Evolutionary conservation across 2,113 vertebrate species (phyloP).

Genomic region (Lontra canadensis): DNA sequence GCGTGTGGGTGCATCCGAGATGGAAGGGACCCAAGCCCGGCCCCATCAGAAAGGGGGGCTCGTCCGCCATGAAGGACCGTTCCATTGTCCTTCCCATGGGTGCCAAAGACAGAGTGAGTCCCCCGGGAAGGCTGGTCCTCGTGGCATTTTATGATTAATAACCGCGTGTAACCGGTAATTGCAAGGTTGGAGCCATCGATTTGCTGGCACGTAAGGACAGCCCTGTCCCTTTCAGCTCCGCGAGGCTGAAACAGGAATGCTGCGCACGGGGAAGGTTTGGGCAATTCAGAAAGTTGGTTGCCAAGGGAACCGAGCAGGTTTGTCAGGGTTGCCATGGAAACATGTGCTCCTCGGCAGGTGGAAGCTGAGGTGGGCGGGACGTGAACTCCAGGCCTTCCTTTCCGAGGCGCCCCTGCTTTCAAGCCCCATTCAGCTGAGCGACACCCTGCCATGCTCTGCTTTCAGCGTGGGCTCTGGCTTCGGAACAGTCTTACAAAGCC

Average conservation of each 20-base stretch:
- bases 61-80: not conserved
- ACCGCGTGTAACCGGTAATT: not conserved
- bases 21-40: not conserved
- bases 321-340: not conserved
- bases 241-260: not conserved
- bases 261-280: not conserved
- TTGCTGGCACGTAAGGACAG: not conserved
- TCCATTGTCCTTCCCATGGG: not conserved
- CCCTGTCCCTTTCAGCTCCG: not conserved
- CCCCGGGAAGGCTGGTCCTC: not conserved
- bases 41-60: too few species aligned
- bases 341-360: not conserved
- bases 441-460: fast-evolving
- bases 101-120: not conserved
- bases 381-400: not conserved
- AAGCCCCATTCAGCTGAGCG: not conserved
- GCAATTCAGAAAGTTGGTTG: not conserved
- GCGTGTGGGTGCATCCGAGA: too few species aligned
- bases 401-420: not conserved
- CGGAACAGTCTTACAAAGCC: not conserved
- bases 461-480: not conserved
- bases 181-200: not conserved
- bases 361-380: not conserved
- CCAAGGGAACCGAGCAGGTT: not conserved
- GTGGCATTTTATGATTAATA: not conserved